Conservation (phyloP, 2,797 vertebrate genomes). For the Anas bernieri region DNA sequence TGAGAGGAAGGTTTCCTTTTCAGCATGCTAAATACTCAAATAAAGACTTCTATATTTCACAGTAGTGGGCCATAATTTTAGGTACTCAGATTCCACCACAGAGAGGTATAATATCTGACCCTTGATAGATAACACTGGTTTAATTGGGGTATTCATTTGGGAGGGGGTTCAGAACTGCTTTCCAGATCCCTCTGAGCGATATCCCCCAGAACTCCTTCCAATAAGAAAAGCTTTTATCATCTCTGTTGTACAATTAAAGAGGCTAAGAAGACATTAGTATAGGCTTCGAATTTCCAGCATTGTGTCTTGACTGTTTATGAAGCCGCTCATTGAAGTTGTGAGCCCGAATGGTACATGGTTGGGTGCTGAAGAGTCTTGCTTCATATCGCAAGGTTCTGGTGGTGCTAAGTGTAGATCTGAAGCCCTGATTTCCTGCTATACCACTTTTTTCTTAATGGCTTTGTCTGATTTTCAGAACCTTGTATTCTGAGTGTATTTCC, state of each 20-base stretch:
- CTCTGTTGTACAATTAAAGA: background rate
- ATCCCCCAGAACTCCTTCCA: background rate
- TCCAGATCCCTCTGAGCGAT: conserved; percentile 8
- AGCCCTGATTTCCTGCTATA: background rate
- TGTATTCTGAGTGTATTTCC: background rate
- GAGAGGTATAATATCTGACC: background rate
- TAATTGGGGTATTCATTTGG: conserved; percentile 12
- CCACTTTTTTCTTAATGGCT: background rate
- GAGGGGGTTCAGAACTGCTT: background rate
- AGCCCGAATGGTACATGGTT: background rate
- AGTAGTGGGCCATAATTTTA: conserved; percentile 10
- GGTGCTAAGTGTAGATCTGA: background rate
- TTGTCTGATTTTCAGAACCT: background rate
- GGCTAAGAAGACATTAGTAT: background rate
- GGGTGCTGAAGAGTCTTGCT: background rate
- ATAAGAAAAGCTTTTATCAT: background rate
- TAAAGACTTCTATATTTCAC: conserved; percentile 20
- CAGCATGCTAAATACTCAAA: background rate
- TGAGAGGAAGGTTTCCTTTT: background rate
- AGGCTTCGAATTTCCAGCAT: background rate
- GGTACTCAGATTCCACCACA: background rate
- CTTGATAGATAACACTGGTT: conserved; percentile 9
- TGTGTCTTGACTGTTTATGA: background rate
- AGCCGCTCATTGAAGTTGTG: background rate
- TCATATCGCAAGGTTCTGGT: background rate